A percentile compares a stretch with the other conserved stretches of the same genome.
Conservation (phyloP, 1,140 invertebrate genomes). For the Hyles vespertilio region DNA sequence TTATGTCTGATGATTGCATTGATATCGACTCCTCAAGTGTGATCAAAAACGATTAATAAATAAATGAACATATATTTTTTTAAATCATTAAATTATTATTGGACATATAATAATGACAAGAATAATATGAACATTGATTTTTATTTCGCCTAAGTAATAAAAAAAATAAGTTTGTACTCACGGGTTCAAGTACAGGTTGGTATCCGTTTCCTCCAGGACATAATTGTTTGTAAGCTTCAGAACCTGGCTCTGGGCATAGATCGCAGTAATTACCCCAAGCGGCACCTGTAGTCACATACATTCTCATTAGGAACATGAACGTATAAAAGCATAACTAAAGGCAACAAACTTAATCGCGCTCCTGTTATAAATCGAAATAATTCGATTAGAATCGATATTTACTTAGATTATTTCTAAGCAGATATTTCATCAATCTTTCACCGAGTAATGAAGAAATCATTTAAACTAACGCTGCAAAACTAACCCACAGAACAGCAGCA, state of each 20-base stretch:
- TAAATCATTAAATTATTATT: no score
- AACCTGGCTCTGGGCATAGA: conserved; percentile 82
- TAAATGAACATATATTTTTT: no score
- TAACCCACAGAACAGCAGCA: conserved; percentile 90
- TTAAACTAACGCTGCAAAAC: conserved; percentile 15
- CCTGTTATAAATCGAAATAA: no score
- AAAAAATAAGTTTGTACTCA: conserved; percentile 51
- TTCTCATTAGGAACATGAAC: not conserved
- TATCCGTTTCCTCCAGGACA: conserved; percentile 92
- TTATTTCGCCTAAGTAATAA: no score
- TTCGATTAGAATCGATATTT: no score
- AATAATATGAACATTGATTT: not conserved
- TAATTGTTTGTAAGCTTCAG: conserved; percentile 84
- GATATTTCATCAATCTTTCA: no score
- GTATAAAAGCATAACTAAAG: not conserved
- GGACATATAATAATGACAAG: no score
- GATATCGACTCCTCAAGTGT: no score
- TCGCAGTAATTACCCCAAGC: conserved; percentile 92
- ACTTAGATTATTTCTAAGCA: no score
- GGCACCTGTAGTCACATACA: conserved; percentile 63
- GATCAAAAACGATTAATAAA: no score
- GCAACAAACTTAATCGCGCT: not conserved
- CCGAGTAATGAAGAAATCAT: no score
- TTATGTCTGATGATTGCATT: no score
- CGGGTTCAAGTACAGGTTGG: conserved; percentile 87